A percentile compares a stretch with the other conserved stretches of the same genome.
These are phyloP conservation scores for Drosophila mauritiana DNA, from an alignment of 1,140 invertebrate genomes.

Conservation along the genomic window DNA sequence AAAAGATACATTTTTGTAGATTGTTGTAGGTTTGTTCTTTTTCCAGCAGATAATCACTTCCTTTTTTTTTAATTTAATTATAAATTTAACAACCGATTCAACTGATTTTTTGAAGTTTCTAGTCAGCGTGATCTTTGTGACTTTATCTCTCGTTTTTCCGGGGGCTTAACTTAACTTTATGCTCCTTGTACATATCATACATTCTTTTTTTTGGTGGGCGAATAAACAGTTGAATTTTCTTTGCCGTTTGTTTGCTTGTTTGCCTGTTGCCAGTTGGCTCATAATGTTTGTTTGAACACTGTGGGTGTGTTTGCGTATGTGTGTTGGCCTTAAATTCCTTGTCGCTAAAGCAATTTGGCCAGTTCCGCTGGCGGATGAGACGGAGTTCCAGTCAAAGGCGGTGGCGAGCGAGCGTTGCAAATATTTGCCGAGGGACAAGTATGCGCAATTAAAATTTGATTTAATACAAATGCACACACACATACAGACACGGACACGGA, in stretches of 20 bases:
- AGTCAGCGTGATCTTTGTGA: background rate
- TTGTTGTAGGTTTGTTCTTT: too few relatives aligned
- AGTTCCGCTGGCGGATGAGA: conserved; percentile 15
- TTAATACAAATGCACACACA: conserved; percentile 77
- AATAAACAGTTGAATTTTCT: conserved; percentile 34
- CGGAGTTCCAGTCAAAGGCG: conserved; percentile 68
- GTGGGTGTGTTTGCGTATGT: conserved; percentile 27
- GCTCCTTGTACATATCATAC: background rate
- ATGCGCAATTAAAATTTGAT: conserved; percentile 84
- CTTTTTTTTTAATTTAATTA: too few relatives aligned
- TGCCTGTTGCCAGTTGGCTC: conserved; percentile 64
- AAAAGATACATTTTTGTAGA: too few relatives aligned
- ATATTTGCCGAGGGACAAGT: conserved; percentile 81
- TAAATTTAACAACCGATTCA: too few relatives aligned
- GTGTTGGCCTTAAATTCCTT: conserved; percentile 75
- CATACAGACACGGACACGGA: conserved; percentile 1
- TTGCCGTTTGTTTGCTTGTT: conserved; percentile 28
- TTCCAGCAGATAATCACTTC: too few relatives aligned
- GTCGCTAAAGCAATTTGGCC: conserved; percentile 71
- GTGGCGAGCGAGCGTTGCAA: conserved; percentile 67
- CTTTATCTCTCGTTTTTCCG: background rate
- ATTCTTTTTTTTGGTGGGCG: conserved; percentile 12
- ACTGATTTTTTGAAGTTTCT: too few relatives aligned
- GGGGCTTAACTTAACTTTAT: conserved; percentile 23
- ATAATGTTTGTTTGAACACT: conserved; percentile 71